These are phyloP conservation scores for Morone saxatilis DNA, from an alignment of 2,113 vertebrate species.

Conservation along the genomic window DNA sequence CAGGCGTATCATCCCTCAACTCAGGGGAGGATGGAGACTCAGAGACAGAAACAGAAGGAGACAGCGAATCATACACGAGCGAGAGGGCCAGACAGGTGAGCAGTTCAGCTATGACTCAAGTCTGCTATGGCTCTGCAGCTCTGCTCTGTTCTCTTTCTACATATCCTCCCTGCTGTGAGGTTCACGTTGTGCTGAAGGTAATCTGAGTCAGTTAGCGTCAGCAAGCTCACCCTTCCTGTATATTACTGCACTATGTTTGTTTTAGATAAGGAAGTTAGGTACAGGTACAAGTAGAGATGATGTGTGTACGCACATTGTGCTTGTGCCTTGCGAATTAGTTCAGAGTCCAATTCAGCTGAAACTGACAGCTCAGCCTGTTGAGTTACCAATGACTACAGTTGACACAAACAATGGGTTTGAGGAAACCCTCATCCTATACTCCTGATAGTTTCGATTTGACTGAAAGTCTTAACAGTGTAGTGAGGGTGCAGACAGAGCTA, in stretches of 20 bases:
- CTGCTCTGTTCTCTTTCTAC: neutral
- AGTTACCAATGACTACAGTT: slow-evolving; percentile 8
- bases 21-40: slow-evolving; percentile 91
- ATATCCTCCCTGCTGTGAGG: neutral
- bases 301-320: neutral
- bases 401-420: slow-evolving; percentile 20
- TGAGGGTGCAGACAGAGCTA: neutral
- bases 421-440: neutral
- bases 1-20: slow-evolving; percentile 88
- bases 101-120: neutral
- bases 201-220: neutral
- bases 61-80: slow-evolving; percentile 90
- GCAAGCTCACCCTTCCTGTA: slow-evolving; percentile 3
- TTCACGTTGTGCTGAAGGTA: slow-evolving; percentile 13
- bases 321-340: slow-evolving; percentile 33
- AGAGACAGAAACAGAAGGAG: slow-evolving; percentile 92
- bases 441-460: no score
- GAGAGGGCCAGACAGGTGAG: slow-evolving; percentile 94
- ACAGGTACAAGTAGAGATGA: neutral
- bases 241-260: slow-evolving; percentile 26
- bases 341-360: slow-evolving; percentile 65
- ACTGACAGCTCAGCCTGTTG: slow-evolving; percentile 45
- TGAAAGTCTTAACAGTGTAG: neutral
- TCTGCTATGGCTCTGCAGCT: neutral
- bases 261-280: slow-evolving; percentile 29